Base-by-base conservation (phyloP, 2,888 invertebrate species). In the Deroplatys truncata region DNA sequence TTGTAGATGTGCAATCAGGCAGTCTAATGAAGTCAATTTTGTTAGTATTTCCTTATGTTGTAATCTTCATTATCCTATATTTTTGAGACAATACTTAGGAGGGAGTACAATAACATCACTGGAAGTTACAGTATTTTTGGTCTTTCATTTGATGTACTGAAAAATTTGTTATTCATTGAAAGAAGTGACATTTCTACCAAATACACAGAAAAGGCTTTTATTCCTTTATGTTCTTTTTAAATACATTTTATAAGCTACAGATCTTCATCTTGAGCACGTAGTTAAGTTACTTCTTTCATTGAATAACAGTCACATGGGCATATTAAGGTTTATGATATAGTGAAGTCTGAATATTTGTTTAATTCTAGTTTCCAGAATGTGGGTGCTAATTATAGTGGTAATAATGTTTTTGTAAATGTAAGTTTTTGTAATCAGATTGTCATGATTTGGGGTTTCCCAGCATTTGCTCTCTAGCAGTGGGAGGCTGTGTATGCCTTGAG, bases 81-180 rank as follows among this genome's bases (percentile, higher is more conserved):
- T 72, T 86, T 86, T 86, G 86, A 28, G 86, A 86, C 86, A 86
- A 86, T 86, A 86, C 72, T 16, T 29, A 28, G 72, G 86, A 56
- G 86, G 86, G 43, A 72, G n/a, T 43, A 29, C 20, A 72, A 56
- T 28, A 72, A 72, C 56, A 72, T 2, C 56, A 72, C 25, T 72
- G 56, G 20, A 72, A 72, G 56, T 72, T 72, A 25, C 56, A 72
- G 20, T 72, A 72, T 72, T 72, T 72, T 20, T 72, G 56, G 56
- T 72, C 56, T 72, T 72, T 72, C 56, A 72, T 72, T 72, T 72
- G 25, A 72, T 72, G 56, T 72, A 72, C 56, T 20, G 56, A 72
- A 72, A 72, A 56, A 72, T 2, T 20, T 72, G 56, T 72, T 72
- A 72, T 20, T 72, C 56, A 72, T 72, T 72, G 56, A 7, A 72